A percentile compares a stretch with the other conserved stretches of the same genome.
These are phyloP conservation scores for Ictidomys tridecemlineatus DNA, from an alignment of 2,113 vertebrate species.

Conservation along the genomic window DNA sequence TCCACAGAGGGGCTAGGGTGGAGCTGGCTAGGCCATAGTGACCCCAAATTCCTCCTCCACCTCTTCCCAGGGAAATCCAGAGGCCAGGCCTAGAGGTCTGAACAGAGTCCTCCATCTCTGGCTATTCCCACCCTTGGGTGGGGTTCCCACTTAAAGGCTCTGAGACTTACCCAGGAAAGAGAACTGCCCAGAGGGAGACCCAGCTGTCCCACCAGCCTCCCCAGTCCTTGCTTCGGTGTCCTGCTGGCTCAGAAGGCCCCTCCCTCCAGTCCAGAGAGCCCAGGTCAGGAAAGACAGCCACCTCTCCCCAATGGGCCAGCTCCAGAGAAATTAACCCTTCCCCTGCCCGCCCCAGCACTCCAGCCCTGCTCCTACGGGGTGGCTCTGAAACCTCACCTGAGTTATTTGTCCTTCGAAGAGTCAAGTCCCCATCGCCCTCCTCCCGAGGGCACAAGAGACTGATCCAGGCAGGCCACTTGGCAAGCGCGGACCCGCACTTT, in stretches of 20 bases:
- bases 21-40: background rate
- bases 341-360: background rate
- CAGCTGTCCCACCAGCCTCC: background rate
- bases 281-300: background rate
- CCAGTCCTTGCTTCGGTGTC: background rate
- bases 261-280: background rate
- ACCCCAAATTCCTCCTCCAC: background rate
- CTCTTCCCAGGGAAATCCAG: background rate
- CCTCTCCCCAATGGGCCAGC: background rate
- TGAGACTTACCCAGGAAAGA: background rate
- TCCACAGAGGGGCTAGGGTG: background rate
- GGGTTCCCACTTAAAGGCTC: background rate
- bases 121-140: background rate
- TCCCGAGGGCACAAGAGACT: background rate
- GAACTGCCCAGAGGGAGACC: fast-evolving
- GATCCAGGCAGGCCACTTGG: background rate
- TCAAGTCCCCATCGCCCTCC: background rate
- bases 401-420: background rate
- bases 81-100: background rate
- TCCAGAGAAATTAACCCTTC: background rate
- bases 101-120: background rate
- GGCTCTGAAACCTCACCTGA: background rate
- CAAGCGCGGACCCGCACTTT: background rate
- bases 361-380: background rate
- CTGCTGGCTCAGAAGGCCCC: background rate